Evolutionary conservation across 2,888 invertebrate species (phyloP).

Genomic region (Hofmannophila pseudospretella): DNA sequence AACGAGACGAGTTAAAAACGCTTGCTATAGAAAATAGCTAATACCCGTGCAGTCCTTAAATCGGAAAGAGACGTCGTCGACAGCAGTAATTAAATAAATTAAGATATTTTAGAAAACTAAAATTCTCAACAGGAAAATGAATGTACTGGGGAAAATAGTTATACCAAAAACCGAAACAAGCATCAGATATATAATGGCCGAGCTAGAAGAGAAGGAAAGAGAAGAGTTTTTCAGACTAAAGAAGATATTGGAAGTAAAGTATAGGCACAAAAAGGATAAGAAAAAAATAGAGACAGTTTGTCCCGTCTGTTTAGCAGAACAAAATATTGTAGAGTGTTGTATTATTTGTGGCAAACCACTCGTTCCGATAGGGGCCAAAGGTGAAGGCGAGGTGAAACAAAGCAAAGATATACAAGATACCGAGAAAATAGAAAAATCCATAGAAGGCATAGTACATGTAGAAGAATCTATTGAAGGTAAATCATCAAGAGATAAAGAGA

Average conservation of each 20-base stretch:
- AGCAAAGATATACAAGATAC: no score
- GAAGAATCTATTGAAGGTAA: no score
- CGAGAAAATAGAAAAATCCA: no score
- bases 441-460: no score
- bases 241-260: slow-evolving; percentile 2
- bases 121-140: slow-evolving; percentile 15
- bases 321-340: not conserved
- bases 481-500: no score
- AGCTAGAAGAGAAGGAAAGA: slow-evolving; percentile 14
- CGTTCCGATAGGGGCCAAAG: no score
- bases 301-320: not conserved
- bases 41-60: slow-evolving; percentile 34
- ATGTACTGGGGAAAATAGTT: slow-evolving; percentile 10
- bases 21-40: no score
- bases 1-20: no score
- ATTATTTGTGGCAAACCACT: not conserved
- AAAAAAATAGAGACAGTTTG: slow-evolving; percentile 6
- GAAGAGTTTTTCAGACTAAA: slow-evolving; percentile 18
- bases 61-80: slow-evolving; percentile 21
- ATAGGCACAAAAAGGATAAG: not conserved
- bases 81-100: slow-evolving; percentile 13
- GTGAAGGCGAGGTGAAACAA: no score
- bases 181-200: slow-evolving; percentile 8
- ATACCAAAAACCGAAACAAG: slow-evolving; percentile 10
- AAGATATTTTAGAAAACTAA: slow-evolving; percentile 4